These are phyloP conservation scores for Otolemur garnettii DNA, from an alignment of 2,113 vertebrate species.

Conservation along the genomic window DNA sequence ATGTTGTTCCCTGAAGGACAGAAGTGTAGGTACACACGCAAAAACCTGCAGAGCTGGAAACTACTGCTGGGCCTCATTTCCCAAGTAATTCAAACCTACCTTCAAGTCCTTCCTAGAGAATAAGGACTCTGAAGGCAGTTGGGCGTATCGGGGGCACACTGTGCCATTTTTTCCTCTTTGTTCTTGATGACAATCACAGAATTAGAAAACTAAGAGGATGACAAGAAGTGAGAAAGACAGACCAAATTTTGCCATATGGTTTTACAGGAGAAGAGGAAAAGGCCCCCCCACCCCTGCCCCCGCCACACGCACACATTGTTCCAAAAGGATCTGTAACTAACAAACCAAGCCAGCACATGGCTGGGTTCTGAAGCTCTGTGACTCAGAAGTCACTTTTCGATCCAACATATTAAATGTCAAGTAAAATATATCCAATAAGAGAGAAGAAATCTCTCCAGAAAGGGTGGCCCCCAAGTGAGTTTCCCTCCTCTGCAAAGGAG, in stretches of 20 bases:
- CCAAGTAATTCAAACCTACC: constrained; percentile 19
- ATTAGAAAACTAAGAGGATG: constrained; percentile 51
- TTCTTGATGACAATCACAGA: constrained; percentile 49
- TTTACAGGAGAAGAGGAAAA: constrained; percentile 67
- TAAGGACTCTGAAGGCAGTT: background rate
- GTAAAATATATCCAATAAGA: constrained; percentile 49
- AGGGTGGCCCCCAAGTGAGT: background rate
- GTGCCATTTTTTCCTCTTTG: background rate
- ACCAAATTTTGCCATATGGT: constrained; percentile 72
- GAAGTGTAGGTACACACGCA: background rate
- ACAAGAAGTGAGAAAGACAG: constrained; percentile 35
- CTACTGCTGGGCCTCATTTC: background rate
- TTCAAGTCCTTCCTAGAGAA: constrained; percentile 17
- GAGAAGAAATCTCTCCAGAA: constrained; percentile 19
- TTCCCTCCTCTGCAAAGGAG: background rate
- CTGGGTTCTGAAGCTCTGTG: constrained; percentile 64
- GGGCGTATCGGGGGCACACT: background rate
- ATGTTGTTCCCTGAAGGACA: constrained; percentile 24
- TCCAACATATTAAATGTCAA: constrained; percentile 80
- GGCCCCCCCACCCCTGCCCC: no score
- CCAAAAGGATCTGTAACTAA: constrained; percentile 68
- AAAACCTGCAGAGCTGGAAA: constrained; percentile 16
- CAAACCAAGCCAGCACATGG: constrained; percentile 62
- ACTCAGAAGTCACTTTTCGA: constrained; percentile 74
- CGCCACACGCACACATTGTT: constrained; percentile 35